These are phyloP conservation scores for Lomographa bimaculata DNA, from an alignment of 2,888 invertebrate species.

Conservation along the genomic window DNA sequence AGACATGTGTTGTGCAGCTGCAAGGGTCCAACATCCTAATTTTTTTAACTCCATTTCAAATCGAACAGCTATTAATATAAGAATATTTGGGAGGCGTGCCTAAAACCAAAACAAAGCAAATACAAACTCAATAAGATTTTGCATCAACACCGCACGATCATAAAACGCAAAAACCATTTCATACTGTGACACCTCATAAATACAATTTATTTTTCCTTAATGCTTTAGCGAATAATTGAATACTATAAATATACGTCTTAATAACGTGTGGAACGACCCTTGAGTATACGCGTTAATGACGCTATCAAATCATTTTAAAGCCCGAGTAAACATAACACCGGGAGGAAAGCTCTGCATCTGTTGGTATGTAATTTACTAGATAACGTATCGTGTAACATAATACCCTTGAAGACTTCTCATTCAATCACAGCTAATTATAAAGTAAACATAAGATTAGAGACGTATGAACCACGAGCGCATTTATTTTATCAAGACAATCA, in stretches of 20 bases:
- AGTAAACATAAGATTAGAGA: constrained; percentile 57
- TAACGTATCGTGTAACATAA: constrained; percentile 60
- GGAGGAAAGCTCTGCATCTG: constrained; percentile 43
- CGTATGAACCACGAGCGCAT: constrained; percentile 47
- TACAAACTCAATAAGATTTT: constrained; percentile 60
- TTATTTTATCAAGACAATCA: too few species aligned
- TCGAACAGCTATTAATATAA: constrained; percentile 29
- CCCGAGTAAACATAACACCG: constrained; percentile 46
- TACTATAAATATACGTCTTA: constrained; percentile 12
- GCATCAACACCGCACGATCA: constrained; percentile 54
- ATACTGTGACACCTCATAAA: constrained; percentile 59
- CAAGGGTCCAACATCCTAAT: constrained; percentile 44
- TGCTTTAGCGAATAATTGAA: constrained; percentile 14
- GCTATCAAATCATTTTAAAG: constrained; percentile 51
- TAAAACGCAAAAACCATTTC: constrained; percentile 52
- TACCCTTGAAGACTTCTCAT: constrained; percentile 62
- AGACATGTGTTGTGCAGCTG: constrained; percentile 76
- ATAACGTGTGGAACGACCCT: constrained; percentile 11
- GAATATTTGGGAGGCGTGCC: constrained; percentile 58
- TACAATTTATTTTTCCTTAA: constrained; percentile 38
- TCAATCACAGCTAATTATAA: constrained; percentile 57
- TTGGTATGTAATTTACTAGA: constrained; percentile 44
- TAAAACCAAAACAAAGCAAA: constrained; percentile 64
- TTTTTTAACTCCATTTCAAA: constrained; percentile 29
- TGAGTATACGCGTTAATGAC: constrained; percentile 34